A percentile compares a stretch with the other conserved stretches of the same genome.
phyloP scores from a whole-genome alignment of 1,140 invertebrate genomes.

The Pseudomyrmex gracilis region DNA sequence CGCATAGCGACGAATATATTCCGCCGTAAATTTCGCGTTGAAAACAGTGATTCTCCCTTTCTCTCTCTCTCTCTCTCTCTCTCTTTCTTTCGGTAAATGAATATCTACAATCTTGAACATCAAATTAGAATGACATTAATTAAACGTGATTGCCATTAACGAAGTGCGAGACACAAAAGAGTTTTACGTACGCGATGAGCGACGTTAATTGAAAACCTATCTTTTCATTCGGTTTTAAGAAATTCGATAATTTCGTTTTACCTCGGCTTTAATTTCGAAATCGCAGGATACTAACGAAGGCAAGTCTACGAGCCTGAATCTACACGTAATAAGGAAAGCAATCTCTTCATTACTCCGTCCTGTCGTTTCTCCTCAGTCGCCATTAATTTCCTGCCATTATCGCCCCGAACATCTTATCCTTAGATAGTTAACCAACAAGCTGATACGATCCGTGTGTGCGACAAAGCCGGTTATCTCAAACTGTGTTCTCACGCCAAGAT shows the following conservation, averaged over 20 bases:
- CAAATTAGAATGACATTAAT: not conserved
- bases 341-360: slow-evolving; percentile 66
- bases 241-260: slow-evolving; percentile 15
- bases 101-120: not conserved
- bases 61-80: too few species aligned
- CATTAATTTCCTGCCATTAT: slow-evolving; percentile 73
- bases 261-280: slow-evolving; percentile 20
- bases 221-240: too few species aligned
- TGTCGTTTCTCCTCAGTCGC: slow-evolving; percentile 15
- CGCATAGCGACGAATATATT: not conserved
- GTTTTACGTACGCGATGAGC: not conserved
- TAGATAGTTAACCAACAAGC: slow-evolving; percentile 49
- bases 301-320: slow-evolving; percentile 51
- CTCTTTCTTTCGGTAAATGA: too few species aligned
- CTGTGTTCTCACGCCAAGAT: not conserved
- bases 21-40: not conserved
- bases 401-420: slow-evolving; percentile 59
- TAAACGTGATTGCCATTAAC: not conserved
- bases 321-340: slow-evolving; percentile 69
- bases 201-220: too few species aligned
- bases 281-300: slow-evolving; percentile 14
- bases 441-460: slow-evolving; percentile 26
- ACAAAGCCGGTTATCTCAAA: slow-evolving; percentile 56
- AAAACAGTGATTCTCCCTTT: not conserved
- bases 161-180: too few species aligned